Evolutionary conservation across 2,113 vertebrate genomes (phyloP), one percentile per base, ranked within the genome.

Genomic region (Syngnathoides biaculeatus): DNA sequence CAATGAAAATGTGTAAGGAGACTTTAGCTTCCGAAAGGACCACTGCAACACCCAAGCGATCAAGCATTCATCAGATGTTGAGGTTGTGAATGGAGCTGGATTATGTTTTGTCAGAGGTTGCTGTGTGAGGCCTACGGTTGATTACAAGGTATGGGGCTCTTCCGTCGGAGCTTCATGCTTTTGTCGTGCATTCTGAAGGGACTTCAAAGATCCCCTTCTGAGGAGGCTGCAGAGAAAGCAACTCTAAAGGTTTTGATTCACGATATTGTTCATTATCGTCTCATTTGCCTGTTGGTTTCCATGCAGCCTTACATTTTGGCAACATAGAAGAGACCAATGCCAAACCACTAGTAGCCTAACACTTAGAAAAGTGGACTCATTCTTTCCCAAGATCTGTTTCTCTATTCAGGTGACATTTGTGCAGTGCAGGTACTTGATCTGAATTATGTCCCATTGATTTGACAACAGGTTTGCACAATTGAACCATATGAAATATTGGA

Each of bases 41-140:
- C 87, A 90, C 92, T 93, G 93, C 92, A 92, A 92, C 93, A 93
- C 92, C 93, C 94, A 94, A 90, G 93, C 93, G 92, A 93, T 93
- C 94, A 92, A 92, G 93, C 92, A 95, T 96, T 96, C 93, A 95
- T 93, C 93, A 90, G 91, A 86, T 80, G 74, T 74, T 61, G 45
- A 82, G 77, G 43, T 74, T 74, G 94, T 93, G 93, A 95, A 94
- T 93, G 91, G 90, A 89, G 91, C 83, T 80, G 92, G 87, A 93
- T 92, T 94, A 92, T 93, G 92, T 93, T 93, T 94, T 95, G 93
- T 92, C 90, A 91, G 92, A 93, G 89, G 89, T 87, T 78, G 67
- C 64, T 26, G 74, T 68, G 70, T 72, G 68, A 92, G 93, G 90
- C 91, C 91, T 86, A 87, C 86, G 87, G 90, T 86, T 84, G 83